These are phyloP conservation scores for Mormyrus lacerda DNA, from an alignment of 2,113 vertebrate species.

Conservation along the genomic window DNA sequence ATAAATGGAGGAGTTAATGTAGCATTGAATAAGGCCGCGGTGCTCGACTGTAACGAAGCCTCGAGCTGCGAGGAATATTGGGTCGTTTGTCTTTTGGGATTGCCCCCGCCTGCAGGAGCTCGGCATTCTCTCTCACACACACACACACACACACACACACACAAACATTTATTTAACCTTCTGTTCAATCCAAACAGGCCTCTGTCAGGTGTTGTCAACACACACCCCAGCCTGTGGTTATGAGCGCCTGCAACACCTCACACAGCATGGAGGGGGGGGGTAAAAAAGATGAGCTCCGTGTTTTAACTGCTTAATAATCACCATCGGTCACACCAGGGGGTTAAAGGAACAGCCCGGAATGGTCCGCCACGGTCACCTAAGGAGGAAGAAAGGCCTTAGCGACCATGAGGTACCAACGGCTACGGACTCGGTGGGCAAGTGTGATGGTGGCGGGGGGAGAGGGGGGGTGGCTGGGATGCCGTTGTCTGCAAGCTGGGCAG, in stretches of 20 bases:
- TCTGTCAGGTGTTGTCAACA: not conserved
- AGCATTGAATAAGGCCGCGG: constrained; percentile 78
- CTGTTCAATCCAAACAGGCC: constrained; percentile 38
- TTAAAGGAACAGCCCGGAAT: not conserved
- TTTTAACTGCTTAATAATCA: not conserved
- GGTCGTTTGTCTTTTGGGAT: constrained; percentile 67
- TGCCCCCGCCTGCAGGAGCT: constrained; percentile 62
- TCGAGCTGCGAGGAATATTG: constrained; percentile 65
- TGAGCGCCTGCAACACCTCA: not conserved
- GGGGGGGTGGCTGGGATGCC: not conserved
- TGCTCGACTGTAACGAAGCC: constrained; percentile 65
- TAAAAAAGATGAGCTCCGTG: not conserved
- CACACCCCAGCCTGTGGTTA: not conserved
- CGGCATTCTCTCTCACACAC: constrained; percentile 28
- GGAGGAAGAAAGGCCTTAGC: not conserved
- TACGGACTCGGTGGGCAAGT: not conserved
- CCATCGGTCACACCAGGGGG: not conserved
- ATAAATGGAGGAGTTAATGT: constrained; percentile 92
- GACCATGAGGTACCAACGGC: not conserved
- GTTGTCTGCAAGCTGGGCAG: not conserved
- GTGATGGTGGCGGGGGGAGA: not conserved
- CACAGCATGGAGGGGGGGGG: not conserved
- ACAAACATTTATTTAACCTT: constrained; percentile 33
- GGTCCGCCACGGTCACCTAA: not conserved
- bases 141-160: constrained; percentile 15